Evolutionary conservation across 2,797 vertebrate species (phyloP), one percentile per base, ranked within the genome.

Genomic region (Clamator glandarius): DNA sequence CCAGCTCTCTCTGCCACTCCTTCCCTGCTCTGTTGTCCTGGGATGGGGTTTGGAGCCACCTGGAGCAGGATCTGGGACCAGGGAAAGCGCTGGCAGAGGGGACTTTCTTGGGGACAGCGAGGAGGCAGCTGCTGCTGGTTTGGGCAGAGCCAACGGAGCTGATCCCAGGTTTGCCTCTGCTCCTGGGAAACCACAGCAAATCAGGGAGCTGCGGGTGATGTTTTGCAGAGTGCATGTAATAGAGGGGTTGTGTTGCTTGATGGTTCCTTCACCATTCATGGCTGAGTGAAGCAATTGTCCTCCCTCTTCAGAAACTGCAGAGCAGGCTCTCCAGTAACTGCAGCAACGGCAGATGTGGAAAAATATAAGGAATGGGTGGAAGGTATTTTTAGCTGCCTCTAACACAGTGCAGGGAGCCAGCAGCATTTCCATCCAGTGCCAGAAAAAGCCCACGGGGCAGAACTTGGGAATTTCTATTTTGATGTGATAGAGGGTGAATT

Each of bases 11-110:
- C n/a, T n/a, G n/a, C n/a, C n/a, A n/a, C n/a, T n/a, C n/a, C n/a
- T n/a, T n/a, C n/a, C n/a, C n/a, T n/a, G n/a, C n/a, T n/a, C 21
- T 26, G 21, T 39, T 28, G 67, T 35, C 10, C 3, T 4, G n/a
- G 31, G 48, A 12, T 39, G 20, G 36, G 36, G 61, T 50, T 8
- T 2, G 5, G 54, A 21, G 77, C 31, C 25, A 4, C 59, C 10
- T 1, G 70, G 58, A 77, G 59, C 67, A 16, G 59, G 58, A 25
- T 7, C 31, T 5, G 55, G 35, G 35, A 29, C 28, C 36, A 21
- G 6, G 63, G 57, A 46, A 2, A 6, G 33, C 2, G 0, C 23
- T 1, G 0, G 16, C 59, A n/a, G 8, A 11, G 48, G 48, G 48
- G 2, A 11, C 2, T 7, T 67, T 25, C 16, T 17, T 5, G 26